Evolutionary conservation across 2,797 vertebrate species (phyloP), one percentile per base, ranked within the genome.

Genomic region (Miichthys miiuy): DNA sequence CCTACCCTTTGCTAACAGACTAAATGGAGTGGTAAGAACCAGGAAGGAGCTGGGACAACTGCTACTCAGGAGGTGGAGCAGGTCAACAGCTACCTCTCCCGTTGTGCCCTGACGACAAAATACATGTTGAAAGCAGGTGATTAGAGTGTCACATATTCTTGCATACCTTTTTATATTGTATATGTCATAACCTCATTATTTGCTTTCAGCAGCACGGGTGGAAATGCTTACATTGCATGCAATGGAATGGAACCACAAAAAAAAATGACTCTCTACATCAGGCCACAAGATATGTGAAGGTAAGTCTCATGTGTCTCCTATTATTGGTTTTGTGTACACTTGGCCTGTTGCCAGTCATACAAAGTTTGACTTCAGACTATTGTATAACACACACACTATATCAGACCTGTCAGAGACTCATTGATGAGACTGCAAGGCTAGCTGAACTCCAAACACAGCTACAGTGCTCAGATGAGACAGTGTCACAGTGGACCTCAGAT

Each of bases 51-150:
- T 30, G 64, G 30, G 5, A 75, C 64, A 11, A 69, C 67, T 3
- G 30, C n/a, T 1, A 55, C 55, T 42, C 64, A 69, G 48, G 68
- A 80, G 68, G 82, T 80, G 14, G 62, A 77, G 14, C 68, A 75
- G 14, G 44, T 76, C 0, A 80, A 76, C 63, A 75, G 71, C 44
- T 83, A 56, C 68, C 68, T 58, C 1, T 83, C 72, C 3, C 47
- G 54, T 56, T 71, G 52, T 61, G 76, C 55, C 55, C 65, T 80
- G 6, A 77, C 27, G 3, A 73, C 73, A 10, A 84, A 75, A 41
- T 78, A 62, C 10, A 74, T 81, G 69, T 27, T 23, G 0, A 41
- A 41, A 41, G 38, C 38, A 41, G 10, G 38, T 8, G 38, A 11
- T 41, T 11, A 41, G 38, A 41, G 38, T 41, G 38, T 41, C 11